phyloP scores from a whole-genome alignment of 2,888 invertebrate species.

The Drosophila austrosaltans region DNA sequence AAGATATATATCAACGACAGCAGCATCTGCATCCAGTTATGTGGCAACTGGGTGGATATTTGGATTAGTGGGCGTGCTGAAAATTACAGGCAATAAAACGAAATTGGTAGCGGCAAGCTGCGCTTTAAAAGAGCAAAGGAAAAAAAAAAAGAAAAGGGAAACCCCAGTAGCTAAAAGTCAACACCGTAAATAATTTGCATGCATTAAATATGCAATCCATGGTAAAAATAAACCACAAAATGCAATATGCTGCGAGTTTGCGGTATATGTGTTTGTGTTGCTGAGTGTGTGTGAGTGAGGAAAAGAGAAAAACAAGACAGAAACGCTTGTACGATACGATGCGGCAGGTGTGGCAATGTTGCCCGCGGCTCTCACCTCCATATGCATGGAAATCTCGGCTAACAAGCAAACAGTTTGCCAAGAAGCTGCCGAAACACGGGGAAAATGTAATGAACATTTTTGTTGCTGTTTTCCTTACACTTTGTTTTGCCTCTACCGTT shows the following conservation, averaged over 20 bases:
- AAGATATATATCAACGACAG: background rate
- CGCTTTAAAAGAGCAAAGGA: constrained; percentile 28
- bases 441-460: constrained; percentile 45
- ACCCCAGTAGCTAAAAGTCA: constrained; percentile 41
- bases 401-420: constrained; percentile 61
- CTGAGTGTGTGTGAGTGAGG: background rate
- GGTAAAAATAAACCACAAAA: constrained; percentile 49
- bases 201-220: constrained; percentile 63
- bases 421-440: constrained; percentile 45
- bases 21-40: background rate
- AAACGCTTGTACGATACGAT: constrained; percentile 3
- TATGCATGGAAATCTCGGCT: constrained; percentile 66
- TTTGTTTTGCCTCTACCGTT: constrained; percentile 2
- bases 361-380: constrained; percentile 53
- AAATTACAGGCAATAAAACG: constrained; percentile 63
- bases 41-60: constrained; percentile 12
- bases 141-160: too few relatives aligned
- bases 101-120: constrained; percentile 42
- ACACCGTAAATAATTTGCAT: constrained; percentile 68
- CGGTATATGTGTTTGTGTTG: background rate
- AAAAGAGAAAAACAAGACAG: background rate
- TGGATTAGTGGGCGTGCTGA: constrained; percentile 15
- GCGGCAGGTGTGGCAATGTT: constrained; percentile 52
- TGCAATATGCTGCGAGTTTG: constrained; percentile 55
- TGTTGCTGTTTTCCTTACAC: constrained; percentile 17